Conservation (phyloP, 2,113 vertebrate species). For the Kryptolebias marmoratus region DNA sequence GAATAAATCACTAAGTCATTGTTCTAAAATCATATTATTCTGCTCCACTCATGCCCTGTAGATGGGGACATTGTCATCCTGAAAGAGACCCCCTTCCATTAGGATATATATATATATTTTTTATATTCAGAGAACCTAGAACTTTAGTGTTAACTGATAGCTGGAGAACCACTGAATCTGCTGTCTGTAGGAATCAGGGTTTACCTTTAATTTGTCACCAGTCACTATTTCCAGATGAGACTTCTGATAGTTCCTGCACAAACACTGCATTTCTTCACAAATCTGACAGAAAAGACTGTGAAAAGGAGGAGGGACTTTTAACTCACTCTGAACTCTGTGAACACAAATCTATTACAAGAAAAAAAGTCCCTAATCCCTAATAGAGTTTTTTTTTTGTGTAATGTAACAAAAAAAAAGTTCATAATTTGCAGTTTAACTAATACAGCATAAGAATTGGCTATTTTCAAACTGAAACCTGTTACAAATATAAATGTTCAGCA, state of each 20-base stretch:
- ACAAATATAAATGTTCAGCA: conserved; percentile 27
- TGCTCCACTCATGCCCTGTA: background rate
- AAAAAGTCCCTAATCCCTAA: background rate
- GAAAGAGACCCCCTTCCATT: background rate
- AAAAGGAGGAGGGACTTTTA: conserved; percentile 18
- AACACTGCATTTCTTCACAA: conserved; percentile 17
- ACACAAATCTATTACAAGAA: background rate
- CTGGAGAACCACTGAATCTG: background rate
- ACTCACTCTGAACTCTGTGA: conserved; percentile 13
- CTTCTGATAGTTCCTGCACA: conserved; percentile 12
- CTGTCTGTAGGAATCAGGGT: background rate
- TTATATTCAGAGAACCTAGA: background rate
- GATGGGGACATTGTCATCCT: background rate
- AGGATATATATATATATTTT: background rate
- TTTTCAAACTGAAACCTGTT: conserved; percentile 40
- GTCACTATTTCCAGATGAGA: background rate
- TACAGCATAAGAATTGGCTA: conserved; percentile 20
- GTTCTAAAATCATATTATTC: too few species aligned
- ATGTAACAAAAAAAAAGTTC: conserved; percentile 33
- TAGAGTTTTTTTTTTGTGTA: conserved; percentile 2
- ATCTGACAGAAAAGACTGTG: conserved; percentile 15
- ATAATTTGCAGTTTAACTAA: conserved; percentile 14
- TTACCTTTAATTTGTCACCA: background rate
- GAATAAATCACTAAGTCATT: background rate
- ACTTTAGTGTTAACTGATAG: background rate